These are phyloP conservation scores for Cheilosia grossa DNA, from an alignment of 2,888 invertebrate genomes.

Conservation along the genomic window DNA sequence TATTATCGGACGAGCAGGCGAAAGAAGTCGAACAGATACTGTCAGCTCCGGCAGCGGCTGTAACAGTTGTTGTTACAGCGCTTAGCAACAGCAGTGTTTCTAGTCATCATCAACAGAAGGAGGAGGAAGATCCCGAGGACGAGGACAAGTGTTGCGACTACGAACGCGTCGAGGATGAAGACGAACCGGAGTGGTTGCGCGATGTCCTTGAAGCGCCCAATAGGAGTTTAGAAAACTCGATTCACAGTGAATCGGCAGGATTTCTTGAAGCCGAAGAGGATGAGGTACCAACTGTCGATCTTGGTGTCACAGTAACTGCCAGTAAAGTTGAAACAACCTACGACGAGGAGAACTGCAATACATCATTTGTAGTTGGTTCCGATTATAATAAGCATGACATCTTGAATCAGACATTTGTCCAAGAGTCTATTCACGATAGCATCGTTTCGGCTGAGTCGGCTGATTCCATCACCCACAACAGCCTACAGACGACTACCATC, in stretches of 20 bases:
- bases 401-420: slow-evolving; percentile 72
- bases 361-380: slow-evolving; percentile 54
- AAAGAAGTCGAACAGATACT: slow-evolving; percentile 93
- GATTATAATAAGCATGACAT: slow-evolving; percentile 61
- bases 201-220: slow-evolving; percentile 85
- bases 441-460: slow-evolving; percentile 82
- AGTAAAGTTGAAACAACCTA: slow-evolving; percentile 78
- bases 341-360: slow-evolving; percentile 77
- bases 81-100: slow-evolving; percentile 75
- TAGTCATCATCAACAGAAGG: slow-evolving; percentile 60
- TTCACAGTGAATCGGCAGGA: slow-evolving; percentile 64
- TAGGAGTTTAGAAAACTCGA: slow-evolving; percentile 80
- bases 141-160: slow-evolving; percentile 55
- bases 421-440: slow-evolving; percentile 82
- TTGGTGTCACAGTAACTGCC: slow-evolving; percentile 75
- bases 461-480: slow-evolving; percentile 78
- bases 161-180: slow-evolving; percentile 80
- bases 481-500: slow-evolving; percentile 83
- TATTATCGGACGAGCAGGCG: slow-evolving; percentile 94
- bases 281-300: slow-evolving; percentile 35
- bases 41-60: slow-evolving; percentile 84
- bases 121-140: slow-evolving; percentile 19
- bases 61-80: slow-evolving; percentile 78
- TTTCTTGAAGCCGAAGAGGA: slow-evolving; percentile 57
- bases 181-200: slow-evolving; percentile 85